These are phyloP conservation scores for Ferdinandea cuprea DNA, from an alignment of 2,888 invertebrate genomes.

Conservation along the genomic window DNA sequence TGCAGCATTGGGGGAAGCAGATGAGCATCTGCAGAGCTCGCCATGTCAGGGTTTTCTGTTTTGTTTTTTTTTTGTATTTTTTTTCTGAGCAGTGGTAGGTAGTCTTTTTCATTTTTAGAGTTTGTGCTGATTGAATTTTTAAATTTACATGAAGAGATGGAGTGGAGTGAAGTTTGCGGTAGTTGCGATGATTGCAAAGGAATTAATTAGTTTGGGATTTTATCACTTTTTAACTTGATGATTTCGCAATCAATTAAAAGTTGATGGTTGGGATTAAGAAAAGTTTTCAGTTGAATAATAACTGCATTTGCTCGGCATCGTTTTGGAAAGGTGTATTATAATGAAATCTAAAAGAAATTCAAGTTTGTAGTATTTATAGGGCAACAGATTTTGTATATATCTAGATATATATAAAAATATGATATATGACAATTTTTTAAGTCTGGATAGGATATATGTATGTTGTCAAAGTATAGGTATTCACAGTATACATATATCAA, in stretches of 20 bases:
- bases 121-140: constrained; percentile 74
- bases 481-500: too few relatives aligned
- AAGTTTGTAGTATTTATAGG: too few relatives aligned
- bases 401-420: too few relatives aligned
- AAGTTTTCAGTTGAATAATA: constrained; percentile 40
- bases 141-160: constrained; percentile 71
- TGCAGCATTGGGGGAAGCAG: constrained; percentile 1
- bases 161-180: constrained; percentile 62
- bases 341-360: background rate
- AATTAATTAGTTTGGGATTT: constrained; percentile 74
- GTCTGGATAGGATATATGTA: too few relatives aligned
- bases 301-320: background rate
- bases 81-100: constrained; percentile 27
- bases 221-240: constrained; percentile 73
- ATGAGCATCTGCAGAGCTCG: constrained; percentile 52
- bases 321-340: background rate
- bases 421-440: too few relatives aligned
- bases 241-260: constrained; percentile 74
- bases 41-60: constrained; percentile 34
- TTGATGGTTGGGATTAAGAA: constrained; percentile 70
- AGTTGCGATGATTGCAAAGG: constrained; percentile 74
- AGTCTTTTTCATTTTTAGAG: constrained; percentile 68
- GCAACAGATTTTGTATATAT: too few relatives aligned
- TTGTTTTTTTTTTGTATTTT: constrained; percentile 4
- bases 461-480: too few relatives aligned